Percentiles rank a stretch among this genome's conserved stretches.
These are phyloP conservation scores for Tanytarsus gracilentus DNA, from an alignment of 2,888 invertebrate species.

Conservation along the genomic window DNA sequence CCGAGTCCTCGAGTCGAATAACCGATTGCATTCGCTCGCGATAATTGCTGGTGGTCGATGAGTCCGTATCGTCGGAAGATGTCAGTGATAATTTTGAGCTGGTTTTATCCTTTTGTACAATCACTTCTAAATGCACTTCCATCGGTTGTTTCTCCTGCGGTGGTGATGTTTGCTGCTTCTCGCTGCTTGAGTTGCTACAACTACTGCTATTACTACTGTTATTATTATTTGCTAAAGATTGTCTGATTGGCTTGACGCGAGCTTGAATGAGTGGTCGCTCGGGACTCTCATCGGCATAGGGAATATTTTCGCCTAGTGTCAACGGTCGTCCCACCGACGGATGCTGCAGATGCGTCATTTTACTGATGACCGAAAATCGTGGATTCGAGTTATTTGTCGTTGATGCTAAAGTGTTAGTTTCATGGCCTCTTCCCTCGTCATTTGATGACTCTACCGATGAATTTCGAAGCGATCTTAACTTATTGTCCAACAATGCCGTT, in stretches of 20 bases:
- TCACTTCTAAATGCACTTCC: no score
- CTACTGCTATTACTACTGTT: neutral
- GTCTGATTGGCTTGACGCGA: slow-evolving; percentile 30
- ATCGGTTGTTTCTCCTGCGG: neutral
- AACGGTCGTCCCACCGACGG: slow-evolving; percentile 38
- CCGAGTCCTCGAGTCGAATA: slow-evolving; percentile 19
- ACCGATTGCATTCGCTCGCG: slow-evolving; percentile 15
- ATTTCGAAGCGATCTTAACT: slow-evolving; percentile 64
- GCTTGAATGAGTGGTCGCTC: slow-evolving; percentile 39
- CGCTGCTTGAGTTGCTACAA: neutral
- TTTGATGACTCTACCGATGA: slow-evolving; percentile 45
- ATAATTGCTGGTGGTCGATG: slow-evolving; percentile 29
- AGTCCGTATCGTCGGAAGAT: slow-evolving; percentile 30
- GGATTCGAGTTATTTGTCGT: slow-evolving; percentile 32
- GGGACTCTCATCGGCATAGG: slow-evolving; percentile 61
- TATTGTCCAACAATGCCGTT: slow-evolving; percentile 77
- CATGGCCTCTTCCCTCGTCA: neutral
- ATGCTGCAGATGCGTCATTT: slow-evolving; percentile 27
- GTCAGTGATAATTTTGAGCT: slow-evolving; percentile 4
- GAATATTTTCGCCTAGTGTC: slow-evolving; percentile 52
- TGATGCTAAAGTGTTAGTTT: slow-evolving; percentile 13
- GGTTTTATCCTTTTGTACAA: slow-evolving; percentile 7
- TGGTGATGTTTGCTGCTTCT: slow-evolving; percentile 1
- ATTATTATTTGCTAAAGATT: slow-evolving; percentile 1
- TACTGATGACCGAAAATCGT: slow-evolving; percentile 28